A percentile compares a stretch with the other conserved stretches of the same genome.
Conservation (phyloP, 2,113 vertebrate species). For the Gymnogyps californianus region DNA sequence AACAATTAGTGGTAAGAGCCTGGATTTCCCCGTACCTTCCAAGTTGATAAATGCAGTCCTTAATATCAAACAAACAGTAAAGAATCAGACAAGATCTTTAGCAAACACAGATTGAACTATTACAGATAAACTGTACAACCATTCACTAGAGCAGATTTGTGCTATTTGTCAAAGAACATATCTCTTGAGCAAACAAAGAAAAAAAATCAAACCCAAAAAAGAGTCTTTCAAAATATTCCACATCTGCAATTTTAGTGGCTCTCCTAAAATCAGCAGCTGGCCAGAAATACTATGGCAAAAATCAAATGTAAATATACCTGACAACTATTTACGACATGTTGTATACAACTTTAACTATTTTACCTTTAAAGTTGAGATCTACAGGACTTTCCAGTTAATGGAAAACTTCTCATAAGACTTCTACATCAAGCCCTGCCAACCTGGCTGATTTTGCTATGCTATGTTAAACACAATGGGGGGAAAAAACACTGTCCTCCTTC, state of each 20-base stretch:
- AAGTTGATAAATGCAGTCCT: background rate
- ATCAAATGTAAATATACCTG: slow-evolving; percentile 1
- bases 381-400: background rate
- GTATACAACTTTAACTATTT: background rate
- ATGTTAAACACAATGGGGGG: background rate
- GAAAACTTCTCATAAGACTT: background rate
- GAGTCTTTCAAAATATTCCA: background rate
- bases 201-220: background rate
- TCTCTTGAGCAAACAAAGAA: background rate
- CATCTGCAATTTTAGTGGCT: background rate
- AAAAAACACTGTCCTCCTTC: background rate
- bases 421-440: background rate
- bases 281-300: background rate
- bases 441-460: background rate
- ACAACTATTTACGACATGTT: background rate
- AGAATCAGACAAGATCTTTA: background rate
- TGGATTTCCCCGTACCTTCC: background rate
- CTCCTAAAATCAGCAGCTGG: background rate
- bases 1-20: background rate
- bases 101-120: background rate
- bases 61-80: background rate
- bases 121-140: background rate
- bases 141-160: background rate
- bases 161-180: background rate
- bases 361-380: background rate